Base-by-base conservation (phyloP, 2,113 vertebrate species). In the Sphaerodactylus townsendi region DNA sequence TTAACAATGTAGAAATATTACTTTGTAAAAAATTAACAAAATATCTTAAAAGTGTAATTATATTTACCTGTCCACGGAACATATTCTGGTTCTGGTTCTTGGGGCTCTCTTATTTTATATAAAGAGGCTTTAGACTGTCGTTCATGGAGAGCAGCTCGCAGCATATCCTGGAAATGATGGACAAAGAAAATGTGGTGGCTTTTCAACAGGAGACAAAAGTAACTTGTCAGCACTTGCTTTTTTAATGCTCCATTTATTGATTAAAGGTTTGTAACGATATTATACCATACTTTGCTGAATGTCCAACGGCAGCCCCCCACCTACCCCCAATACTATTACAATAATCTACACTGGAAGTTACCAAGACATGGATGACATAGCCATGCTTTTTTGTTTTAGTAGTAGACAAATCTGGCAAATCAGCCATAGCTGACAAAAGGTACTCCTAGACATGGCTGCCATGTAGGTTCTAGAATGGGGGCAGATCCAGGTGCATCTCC, bases 21-120 rank as follows among this genome's bases (percentile, higher is more conserved):
- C 41, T 73, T 75, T 84, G 23, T 2, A n/a, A 70, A 77, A 6
- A 2, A 66, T 25, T 21, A 83, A 44, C 15, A 70, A 44, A 46
- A 25, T 4, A 44, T 19, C n/a, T 68, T 48, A 81, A 23, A 21
- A 75, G 4, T 37, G 59, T 41, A 4, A 35, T 15, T 33, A 35
- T 90, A 85, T 94, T 95, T 85, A 99, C 98, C 98, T 93, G 99
- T 99, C 99, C 98, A 99, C 0, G 98, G 98, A 89, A 99, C 85
- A 88, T 98, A 98, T 86, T 99, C 98, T 0, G 97, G 98, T 72
- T 99, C 98, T 44, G 94, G 86, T 74, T 94, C 92, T 13, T 85
- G 65, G 1, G 92, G 93, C 13, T 97, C 97, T 90, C 96, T 95
- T 4, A 92, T 95, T 94, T 95, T 95, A 90, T 99, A 99, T 25